Conservation (phyloP, 2,113 vertebrate species). For the Ptilorrhoa leucosticta region DNA sequence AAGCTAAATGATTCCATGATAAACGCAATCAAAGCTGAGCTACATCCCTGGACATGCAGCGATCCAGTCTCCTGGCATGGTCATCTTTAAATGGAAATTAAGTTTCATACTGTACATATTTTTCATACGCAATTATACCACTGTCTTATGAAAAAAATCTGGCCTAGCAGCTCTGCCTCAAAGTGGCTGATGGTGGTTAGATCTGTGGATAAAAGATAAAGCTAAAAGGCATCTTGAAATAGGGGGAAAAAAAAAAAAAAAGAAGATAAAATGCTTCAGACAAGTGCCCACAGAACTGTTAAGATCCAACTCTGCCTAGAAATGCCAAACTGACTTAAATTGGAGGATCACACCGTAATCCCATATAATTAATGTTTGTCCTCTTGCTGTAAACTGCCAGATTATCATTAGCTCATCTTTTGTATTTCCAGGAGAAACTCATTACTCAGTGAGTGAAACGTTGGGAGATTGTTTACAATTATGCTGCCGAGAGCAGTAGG, state of each 20-base stretch:
- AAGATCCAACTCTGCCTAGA: neutral
- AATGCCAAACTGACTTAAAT: constrained; percentile 17
- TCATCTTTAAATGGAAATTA: neutral
- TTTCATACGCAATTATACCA: neutral
- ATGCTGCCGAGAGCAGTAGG: constrained; percentile 41
- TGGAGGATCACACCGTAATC: constrained; percentile 39
- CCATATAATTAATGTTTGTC: constrained; percentile 60
- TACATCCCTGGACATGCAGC: neutral
- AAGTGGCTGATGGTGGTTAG: neutral
- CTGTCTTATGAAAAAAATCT: neutral
- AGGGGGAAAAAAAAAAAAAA: neutral
- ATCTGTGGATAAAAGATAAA: neutral
- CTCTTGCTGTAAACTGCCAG: constrained; percentile 46
- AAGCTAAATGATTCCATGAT: neutral
- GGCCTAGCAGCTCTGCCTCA: neutral
- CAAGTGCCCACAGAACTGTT: neutral
- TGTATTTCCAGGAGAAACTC: constrained; percentile 62
- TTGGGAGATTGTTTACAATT: constrained; percentile 67
- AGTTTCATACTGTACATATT: neutral
- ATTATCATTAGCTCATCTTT: constrained; percentile 64
- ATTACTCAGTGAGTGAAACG: constrained; percentile 32
- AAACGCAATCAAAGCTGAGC: neutral
- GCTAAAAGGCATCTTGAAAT: neutral
- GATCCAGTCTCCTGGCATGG: neutral
- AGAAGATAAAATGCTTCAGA: neutral